Evolutionary conservation across 64 coral and sea anemone genomes (phyloP).

Genomic region (Pachyseris speciosa): DNA sequence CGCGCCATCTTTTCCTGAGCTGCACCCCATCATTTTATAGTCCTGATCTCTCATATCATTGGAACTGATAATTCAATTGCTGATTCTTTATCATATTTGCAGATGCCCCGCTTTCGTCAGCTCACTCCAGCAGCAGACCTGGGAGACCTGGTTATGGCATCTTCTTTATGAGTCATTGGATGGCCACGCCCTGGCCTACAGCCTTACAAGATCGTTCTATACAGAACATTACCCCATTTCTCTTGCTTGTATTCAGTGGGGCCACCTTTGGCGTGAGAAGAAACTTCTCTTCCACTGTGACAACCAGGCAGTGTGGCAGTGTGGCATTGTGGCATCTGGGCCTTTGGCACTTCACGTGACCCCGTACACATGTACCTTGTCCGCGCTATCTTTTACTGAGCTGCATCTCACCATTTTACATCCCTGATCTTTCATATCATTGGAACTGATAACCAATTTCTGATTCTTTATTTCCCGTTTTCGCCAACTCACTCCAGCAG

Average conservation of each 20-base stretch:
- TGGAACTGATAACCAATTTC: not conserved
- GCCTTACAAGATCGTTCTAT: no score
- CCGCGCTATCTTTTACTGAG: not conserved
- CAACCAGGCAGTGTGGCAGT: not conserved
- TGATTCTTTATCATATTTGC: conserved; percentile 27
- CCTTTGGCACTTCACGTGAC: not conserved
- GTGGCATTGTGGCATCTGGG: no score
- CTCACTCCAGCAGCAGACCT: not conserved
- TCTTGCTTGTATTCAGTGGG: no score
- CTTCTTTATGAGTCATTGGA: not conserved
- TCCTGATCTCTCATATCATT: not conserved
- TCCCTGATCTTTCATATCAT: not conserved
- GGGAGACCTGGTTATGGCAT: not conserved
- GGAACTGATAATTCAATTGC: not conserved
- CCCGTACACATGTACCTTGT: not conserved
- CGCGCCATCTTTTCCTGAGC: not conserved
- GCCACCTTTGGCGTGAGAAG: not conserved
- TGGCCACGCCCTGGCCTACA: no score
- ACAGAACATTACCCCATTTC: no score
- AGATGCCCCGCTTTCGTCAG: not conserved
- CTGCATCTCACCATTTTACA: not conserved
- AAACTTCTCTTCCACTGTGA: conserved; percentile 24
- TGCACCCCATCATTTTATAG: not conserved
- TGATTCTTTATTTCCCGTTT: conserved; percentile 4
- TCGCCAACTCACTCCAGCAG: not conserved